Evolutionary conservation across 2,797 vertebrate species (phyloP), one percentile per base, ranked within the genome.

Genomic region (Scleropages formosus): DNA sequence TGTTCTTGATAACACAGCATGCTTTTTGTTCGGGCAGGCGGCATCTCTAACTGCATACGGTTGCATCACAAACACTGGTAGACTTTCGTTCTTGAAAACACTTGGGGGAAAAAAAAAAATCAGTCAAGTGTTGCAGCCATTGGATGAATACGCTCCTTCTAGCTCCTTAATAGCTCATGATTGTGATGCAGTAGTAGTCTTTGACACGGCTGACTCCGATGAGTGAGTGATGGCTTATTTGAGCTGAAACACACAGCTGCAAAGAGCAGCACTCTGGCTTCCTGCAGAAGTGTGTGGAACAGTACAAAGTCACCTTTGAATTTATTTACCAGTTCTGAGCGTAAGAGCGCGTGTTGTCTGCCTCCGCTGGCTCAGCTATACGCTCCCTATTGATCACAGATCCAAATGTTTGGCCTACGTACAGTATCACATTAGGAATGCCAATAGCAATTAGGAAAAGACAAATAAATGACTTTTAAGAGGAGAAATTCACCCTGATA

Each of bases 231-330:
- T 31, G 49, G 49, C 51, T 71, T 39, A 47, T 49, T 69, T 58
- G 68, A 27, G 26, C 49, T 56, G 68, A 71, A 71, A 58, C 56
- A 27, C 31, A 27, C 9, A 13, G 31, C 31, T 31, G 27, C 58
- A 58, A 31, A 70, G 9, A 8, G 27, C 16, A 53, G 15, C 26
- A 26, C n/a, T 39, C 51, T 71, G 68, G 26, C 49, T 58, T 71
- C 22, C 9, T 31, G 68, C 26, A 12, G 26, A 27, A 71, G 58
- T 13, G 13, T n/a, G 24, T 15, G 26, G 49, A 58, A 58, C 27
- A 56, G 26, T 58, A 39, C 51, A 71, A 71, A 71, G 68, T 53
- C 68, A 71, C 26, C 68, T 71, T 58, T 71, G 49, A 71, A 27
- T 58, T 27, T 58, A 26, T 70, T 13, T 69, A 47, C 46, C 56